phyloP scores from a whole-genome alignment of 2,797 vertebrate species.

The Xenentodon cancila region DNA sequence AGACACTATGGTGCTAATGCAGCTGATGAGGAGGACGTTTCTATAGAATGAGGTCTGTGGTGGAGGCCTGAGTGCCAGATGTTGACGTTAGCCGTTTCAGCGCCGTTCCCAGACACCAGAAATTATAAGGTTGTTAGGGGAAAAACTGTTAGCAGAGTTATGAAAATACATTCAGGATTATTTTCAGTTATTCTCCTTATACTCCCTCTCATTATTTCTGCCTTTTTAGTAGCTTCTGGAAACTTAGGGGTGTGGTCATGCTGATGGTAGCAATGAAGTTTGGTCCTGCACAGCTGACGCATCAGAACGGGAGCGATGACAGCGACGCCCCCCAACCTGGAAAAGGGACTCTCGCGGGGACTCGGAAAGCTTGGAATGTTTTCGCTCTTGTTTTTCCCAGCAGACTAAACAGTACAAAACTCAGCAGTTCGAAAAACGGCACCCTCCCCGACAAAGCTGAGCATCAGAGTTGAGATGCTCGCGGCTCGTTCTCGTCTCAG shows the following conservation, averaged over 20 bases:
- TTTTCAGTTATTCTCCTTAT: slow-evolving; percentile 60
- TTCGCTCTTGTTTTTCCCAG: slow-evolving; percentile 59
- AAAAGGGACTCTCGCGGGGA: slow-evolving; percentile 43
- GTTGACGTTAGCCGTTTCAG: slow-evolving; percentile 51
- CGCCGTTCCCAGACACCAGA: slow-evolving; percentile 60
- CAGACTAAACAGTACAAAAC: slow-evolving; percentile 53
- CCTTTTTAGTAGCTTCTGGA: slow-evolving; percentile 48
- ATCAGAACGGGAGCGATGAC: slow-evolving; percentile 60
- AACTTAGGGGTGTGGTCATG: slow-evolving; percentile 37
- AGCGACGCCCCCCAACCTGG: slow-evolving; percentile 62
- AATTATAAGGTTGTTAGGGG: slow-evolving; percentile 68
- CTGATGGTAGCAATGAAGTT: slow-evolving; percentile 50
- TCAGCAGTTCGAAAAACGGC: slow-evolving; percentile 74
- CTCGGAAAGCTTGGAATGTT: slow-evolving; percentile 68
- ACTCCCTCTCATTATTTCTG: slow-evolving; percentile 59
- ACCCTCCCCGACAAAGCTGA: slow-evolving; percentile 5
- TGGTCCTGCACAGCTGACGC: slow-evolving; percentile 68
- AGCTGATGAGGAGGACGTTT: slow-evolving; percentile 42
- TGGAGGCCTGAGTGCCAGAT: slow-evolving; percentile 42
- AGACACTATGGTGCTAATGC: slow-evolving; percentile 45
- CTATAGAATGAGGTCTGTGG: slow-evolving; percentile 65
- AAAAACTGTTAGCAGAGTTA: slow-evolving; percentile 64
- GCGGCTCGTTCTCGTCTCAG: slow-evolving; percentile 26
- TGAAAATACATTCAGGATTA: slow-evolving; percentile 66
- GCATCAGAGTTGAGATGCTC: slow-evolving; percentile 52